These are phyloP conservation scores for Drosophila rufa DNA, from an alignment of 1,140 invertebrate species.

Conservation along the genomic window DNA sequence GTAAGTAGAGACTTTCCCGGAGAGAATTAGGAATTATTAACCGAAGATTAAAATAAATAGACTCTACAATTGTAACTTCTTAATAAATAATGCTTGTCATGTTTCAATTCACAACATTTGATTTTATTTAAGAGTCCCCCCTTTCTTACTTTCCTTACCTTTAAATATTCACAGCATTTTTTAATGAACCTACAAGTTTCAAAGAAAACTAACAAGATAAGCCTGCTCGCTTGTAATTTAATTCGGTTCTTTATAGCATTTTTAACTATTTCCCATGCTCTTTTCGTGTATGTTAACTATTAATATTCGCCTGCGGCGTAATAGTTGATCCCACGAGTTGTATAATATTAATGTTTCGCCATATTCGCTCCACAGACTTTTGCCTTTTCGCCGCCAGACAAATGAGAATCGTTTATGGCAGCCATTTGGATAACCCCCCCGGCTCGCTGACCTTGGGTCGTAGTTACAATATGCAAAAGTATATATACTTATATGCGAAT, in stretches of 20 bases:
- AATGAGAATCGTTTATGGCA: conserved; percentile 68
- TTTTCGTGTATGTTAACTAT: conserved; percentile 12
- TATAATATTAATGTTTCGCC: conserved; percentile 31
- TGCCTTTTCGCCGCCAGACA: conserved; percentile 40
- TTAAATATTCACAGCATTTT: too few relatives aligned
- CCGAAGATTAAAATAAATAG: too few relatives aligned
- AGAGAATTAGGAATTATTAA: too few relatives aligned
- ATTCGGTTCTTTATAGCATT: not conserved
- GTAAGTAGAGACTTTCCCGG: too few relatives aligned
- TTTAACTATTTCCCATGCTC: conserved; percentile 17
- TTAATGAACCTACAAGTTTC: not conserved
- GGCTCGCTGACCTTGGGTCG: conserved; percentile 48
- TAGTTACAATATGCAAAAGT: conserved; percentile 50
- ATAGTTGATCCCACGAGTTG: conserved; percentile 23
- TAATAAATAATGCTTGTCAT: too few relatives aligned
- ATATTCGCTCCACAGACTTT: conserved; percentile 22
- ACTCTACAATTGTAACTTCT: too few relatives aligned
- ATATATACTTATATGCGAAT: conserved; percentile 12
- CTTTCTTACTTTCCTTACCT: too few relatives aligned
- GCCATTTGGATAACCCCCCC: conserved; percentile 52
- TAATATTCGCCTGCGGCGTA: conserved; percentile 13
- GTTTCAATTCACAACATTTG: too few relatives aligned
- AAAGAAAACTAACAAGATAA: not conserved
- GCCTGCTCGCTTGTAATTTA: not conserved
- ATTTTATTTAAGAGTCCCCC: too few relatives aligned